Evolutionary conservation across 2,888 invertebrate genomes (phyloP).

Genomic region (Parapristionchus giblindavisi): DNA sequence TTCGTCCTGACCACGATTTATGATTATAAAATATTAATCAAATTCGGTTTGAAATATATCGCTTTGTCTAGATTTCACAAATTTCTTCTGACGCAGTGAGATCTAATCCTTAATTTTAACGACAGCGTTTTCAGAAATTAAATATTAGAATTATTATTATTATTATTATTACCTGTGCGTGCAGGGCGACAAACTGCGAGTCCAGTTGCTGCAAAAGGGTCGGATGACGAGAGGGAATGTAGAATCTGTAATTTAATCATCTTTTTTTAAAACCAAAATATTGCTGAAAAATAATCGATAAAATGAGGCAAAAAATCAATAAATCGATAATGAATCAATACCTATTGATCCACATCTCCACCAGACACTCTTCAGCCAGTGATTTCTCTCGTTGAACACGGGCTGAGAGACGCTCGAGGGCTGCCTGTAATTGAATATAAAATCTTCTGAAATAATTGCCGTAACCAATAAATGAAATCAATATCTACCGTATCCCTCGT

Average conservation of each 20-base stretch:
- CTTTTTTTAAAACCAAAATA: background rate
- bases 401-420: conserved; percentile 25
- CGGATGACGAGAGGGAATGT: conserved; percentile 10
- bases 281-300: no score
- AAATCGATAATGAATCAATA: background rate
- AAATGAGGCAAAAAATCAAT: no score
- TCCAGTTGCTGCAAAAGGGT: conserved; percentile 9
- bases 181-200: background rate
- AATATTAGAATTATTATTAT: background rate
- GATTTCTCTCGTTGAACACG: conserved; percentile 29
- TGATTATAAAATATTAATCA: background rate
- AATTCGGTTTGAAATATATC: background rate
- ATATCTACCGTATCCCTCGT: background rate
- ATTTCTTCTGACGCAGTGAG: no score
- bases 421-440: conserved; percentile 13
- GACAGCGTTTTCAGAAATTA: background rate
- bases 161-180: conserved; percentile 9
- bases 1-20: conserved; percentile 50
- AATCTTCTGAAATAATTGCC: background rate
- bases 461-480: background rate
- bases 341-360: conserved; percentile 50
- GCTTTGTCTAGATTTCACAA: background rate
- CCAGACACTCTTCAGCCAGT: conserved; percentile 62
- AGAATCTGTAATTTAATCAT: conserved; percentile 9
- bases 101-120: background rate